These are phyloP conservation scores for Drosophila aldrichi DNA, from an alignment of 2,888 invertebrate species.

Conservation along the genomic window DNA sequence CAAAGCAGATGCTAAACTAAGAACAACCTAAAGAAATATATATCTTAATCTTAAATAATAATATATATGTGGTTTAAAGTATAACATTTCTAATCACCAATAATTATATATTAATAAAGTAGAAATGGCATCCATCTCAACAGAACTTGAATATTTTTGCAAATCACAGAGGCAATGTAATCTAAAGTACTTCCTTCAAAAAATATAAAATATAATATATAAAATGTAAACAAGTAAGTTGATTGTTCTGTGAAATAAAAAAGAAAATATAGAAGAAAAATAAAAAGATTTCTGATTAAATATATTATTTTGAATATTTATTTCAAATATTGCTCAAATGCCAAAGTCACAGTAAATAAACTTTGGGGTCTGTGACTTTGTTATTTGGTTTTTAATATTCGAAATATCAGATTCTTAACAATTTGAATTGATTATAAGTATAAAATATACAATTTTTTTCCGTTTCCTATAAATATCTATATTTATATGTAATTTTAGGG, in stretches of 20 bases:
- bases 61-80: constrained; percentile 5
- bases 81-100: constrained; percentile 1
- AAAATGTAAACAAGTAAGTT: background rate
- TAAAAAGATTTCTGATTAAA: background rate
- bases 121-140: constrained; percentile 24
- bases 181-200: constrained; percentile 1
- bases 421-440: background rate
- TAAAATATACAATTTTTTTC: background rate
- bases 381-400: constrained; percentile 60
- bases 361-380: constrained; percentile 77
- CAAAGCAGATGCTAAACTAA: constrained; percentile 6
- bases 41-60: constrained; percentile 4
- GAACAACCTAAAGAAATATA: background rate
- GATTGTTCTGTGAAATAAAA: background rate
- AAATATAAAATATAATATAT: background rate
- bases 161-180: background rate
- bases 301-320: background rate
- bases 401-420: background rate
- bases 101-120: constrained; percentile 14
- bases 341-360: constrained; percentile 65
- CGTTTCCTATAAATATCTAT: constrained; percentile 12
- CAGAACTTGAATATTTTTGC: constrained; percentile 3
- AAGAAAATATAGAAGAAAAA: background rate
- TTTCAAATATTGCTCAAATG: constrained; percentile 63
- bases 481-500: constrained; percentile 45